Conservation (phyloP, 2,113 vertebrate species). For the Syngnathoides biaculeatus region DNA sequence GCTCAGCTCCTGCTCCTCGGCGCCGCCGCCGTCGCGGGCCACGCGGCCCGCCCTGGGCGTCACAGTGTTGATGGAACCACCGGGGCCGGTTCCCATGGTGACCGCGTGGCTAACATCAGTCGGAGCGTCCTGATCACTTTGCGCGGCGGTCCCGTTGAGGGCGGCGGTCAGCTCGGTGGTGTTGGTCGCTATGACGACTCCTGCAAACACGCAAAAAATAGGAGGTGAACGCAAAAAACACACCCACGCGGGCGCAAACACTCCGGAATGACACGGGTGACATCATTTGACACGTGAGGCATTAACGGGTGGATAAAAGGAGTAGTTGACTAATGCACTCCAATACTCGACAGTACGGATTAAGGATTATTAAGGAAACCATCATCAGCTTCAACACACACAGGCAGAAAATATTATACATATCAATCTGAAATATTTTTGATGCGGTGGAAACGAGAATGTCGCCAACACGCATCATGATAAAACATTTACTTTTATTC, state of each 20-base stretch:
- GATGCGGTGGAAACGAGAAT: background rate
- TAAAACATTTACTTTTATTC: background rate
- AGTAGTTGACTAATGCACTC: slow-evolving; percentile 71
- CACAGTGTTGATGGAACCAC: slow-evolving; percentile 40
- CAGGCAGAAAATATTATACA: too few relatives aligned
- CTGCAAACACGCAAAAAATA: slow-evolving; percentile 44
- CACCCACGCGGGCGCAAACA: background rate
- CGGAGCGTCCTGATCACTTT: slow-evolving; percentile 50
- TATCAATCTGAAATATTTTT: background rate
- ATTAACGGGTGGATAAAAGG: slow-evolving; percentile 53
- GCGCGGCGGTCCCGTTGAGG: slow-evolving; percentile 54
- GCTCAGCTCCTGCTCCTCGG: slow-evolving; percentile 73
- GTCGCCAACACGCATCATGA: background rate
- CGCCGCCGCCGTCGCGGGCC: slow-evolving; percentile 56
- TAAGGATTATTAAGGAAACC: slow-evolving; percentile 53
- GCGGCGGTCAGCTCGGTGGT: slow-evolving; percentile 41
- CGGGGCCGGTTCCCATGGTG: slow-evolving; percentile 39
- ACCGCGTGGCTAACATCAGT: slow-evolving; percentile 15
- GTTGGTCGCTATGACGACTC: slow-evolving; percentile 43
- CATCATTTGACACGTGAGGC: background rate
- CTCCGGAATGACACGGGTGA: background rate
- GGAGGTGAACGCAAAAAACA: background rate
- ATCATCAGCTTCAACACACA: background rate
- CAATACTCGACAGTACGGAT: slow-evolving; percentile 51
- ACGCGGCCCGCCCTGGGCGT: slow-evolving; percentile 46